Evolutionary conservation across 2,797 vertebrate species (phyloP).

Genomic region (Xenopus petersii): DNA sequence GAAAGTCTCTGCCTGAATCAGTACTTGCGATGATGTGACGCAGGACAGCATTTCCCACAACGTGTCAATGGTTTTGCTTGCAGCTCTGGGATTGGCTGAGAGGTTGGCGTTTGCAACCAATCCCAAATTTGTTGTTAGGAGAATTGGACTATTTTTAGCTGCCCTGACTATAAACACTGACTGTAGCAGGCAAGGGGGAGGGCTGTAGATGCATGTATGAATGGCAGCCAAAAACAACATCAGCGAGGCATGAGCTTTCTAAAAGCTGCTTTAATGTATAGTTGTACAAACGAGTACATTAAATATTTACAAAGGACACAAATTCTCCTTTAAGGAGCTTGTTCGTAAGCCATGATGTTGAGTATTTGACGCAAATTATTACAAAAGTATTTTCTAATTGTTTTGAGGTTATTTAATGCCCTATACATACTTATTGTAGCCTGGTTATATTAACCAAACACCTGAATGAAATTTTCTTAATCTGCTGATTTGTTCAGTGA

Average conservation of each 20-base stretch:
- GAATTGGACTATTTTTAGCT: slow-evolving; percentile 41
- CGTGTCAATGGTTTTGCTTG: slow-evolving; percentile 23
- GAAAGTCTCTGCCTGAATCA: slow-evolving; percentile 29
- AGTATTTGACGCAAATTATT: no score
- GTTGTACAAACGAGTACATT: slow-evolving; percentile 27
- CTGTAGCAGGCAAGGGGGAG: neutral
- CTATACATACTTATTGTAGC: no score
- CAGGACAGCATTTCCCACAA: slow-evolving; percentile 25
- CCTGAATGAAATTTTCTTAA: no score
- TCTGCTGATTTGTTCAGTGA: no score
- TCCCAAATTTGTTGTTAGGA: slow-evolving; percentile 37
- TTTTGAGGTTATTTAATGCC: no score
- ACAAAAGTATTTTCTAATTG: no score
- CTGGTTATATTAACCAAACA: no score
- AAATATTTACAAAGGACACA: slow-evolving; percentile 14
- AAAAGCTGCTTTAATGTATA: slow-evolving; percentile 7
- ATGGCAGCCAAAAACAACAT: slow-evolving; percentile 11
- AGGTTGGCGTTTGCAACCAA: slow-evolving; percentile 5
- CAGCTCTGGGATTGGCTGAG: slow-evolving; percentile 19
- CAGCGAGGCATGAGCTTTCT: neutral
- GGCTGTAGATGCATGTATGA: slow-evolving; percentile 25
- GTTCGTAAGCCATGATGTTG: no score
- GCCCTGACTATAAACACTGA: slow-evolving; percentile 7
- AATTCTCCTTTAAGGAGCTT: neutral
- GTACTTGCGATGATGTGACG: no score